These are phyloP conservation scores for Todus mexicanus DNA, from an alignment of 2,797 vertebrate species.

Conservation along the genomic window DNA sequence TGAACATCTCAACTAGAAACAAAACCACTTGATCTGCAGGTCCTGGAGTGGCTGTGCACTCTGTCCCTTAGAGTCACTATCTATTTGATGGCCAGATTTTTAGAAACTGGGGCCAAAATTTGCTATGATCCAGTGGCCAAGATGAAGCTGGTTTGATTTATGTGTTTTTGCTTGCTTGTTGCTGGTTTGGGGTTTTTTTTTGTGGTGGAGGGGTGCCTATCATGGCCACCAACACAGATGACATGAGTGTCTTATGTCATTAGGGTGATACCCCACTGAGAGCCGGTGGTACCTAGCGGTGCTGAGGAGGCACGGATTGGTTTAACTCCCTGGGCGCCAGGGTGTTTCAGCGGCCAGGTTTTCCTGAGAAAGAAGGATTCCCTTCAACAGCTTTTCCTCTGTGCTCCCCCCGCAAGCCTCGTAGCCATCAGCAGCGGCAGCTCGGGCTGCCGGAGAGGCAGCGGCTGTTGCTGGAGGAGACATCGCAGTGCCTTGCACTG, in stretches of 20 bases:
- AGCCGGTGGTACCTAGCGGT: not conserved
- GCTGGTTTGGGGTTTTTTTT: not conserved
- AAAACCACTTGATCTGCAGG: not conserved
- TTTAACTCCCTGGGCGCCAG: not conserved
- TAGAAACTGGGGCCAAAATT: not conserved
- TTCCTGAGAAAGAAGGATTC: not conserved
- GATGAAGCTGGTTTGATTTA: not conserved
- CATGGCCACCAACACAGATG: accelerated
- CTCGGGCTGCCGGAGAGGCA: not conserved
- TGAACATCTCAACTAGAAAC: not conserved
- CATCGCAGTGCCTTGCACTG: not conserved
- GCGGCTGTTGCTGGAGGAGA: not conserved
- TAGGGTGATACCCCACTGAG: no score
- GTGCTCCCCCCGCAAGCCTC: accelerated
- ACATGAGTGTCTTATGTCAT: not conserved
- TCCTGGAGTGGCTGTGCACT: accelerated
- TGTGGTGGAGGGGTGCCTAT: accelerated
- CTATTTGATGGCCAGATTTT: not conserved
- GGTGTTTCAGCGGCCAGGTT: not conserved
- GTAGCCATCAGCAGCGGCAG: not conserved
- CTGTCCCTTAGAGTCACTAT: not conserved
- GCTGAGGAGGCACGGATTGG: accelerated
- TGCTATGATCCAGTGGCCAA: not conserved
- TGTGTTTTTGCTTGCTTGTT: not conserved
- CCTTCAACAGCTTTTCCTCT: not conserved